phyloP scores from a whole-genome alignment of 2,797 vertebrate species.

The Monodelphis domestica region DNA sequence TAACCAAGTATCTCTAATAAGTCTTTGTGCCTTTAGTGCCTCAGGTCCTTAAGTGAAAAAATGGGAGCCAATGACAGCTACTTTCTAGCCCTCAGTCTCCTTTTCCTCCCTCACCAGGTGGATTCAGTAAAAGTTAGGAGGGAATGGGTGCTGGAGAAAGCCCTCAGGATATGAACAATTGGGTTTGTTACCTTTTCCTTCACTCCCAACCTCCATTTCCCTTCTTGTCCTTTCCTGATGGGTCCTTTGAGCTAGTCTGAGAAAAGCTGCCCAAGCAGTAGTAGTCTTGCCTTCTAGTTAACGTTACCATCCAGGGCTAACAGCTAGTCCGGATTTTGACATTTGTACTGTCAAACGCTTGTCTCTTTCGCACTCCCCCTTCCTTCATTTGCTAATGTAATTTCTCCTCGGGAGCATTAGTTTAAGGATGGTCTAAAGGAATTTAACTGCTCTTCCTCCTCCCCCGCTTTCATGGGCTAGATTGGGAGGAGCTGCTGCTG shows the following conservation, averaged over 20 bases:
- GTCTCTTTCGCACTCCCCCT: background rate
- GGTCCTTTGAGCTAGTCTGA: background rate
- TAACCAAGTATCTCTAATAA: background rate
- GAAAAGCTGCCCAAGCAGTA: background rate
- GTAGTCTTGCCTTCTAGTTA: too few relatives aligned
- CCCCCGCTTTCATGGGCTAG: background rate
- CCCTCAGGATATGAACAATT: background rate
- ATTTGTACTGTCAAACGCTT: background rate
- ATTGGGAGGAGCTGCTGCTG: background rate
- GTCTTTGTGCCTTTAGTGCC: background rate
- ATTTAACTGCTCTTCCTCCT: background rate
- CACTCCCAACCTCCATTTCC: background rate
- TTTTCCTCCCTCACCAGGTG: background rate
- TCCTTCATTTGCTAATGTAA: background rate
- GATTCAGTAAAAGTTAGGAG: background rate
- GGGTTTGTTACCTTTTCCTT: background rate
- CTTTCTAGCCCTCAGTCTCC: too few relatives aligned
- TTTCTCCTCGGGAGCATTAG: background rate
- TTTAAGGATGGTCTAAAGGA: background rate
- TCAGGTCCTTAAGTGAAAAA: background rate
- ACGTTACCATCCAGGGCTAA: background rate
- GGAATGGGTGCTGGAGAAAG: background rate
- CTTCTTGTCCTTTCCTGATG: background rate
- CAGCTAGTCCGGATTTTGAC: background rate
- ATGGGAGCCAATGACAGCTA: background rate